phyloP scores from a whole-genome alignment of 2,888 invertebrate species.

The Spodoptera exigua region DNA sequence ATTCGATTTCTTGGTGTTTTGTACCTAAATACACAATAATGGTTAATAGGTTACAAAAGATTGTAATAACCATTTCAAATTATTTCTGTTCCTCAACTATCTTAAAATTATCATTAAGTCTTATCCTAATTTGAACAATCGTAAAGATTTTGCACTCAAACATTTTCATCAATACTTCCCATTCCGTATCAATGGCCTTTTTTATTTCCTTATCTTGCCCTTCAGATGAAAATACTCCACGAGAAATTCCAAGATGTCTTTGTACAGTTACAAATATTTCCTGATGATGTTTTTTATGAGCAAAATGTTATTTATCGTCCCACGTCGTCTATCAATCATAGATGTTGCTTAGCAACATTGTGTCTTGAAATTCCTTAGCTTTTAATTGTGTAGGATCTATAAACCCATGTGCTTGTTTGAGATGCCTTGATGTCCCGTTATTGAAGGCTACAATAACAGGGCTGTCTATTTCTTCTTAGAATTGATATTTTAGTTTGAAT shows the following conservation, averaged over 20 bases:
- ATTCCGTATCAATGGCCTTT: no score
- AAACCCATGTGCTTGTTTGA: slow-evolving; percentile 53
- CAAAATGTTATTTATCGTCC: slow-evolving; percentile 28
- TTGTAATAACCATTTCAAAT: no score
- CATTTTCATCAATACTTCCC: no score
- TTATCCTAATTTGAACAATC: no score
- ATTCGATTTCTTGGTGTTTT: not conserved
- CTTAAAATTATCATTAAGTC: no score
- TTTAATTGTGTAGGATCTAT: slow-evolving; percentile 66
- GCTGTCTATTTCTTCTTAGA: slow-evolving; percentile 2
- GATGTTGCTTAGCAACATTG: slow-evolving; percentile 54
- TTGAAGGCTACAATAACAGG: slow-evolving; percentile 5
- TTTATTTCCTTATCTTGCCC: not conserved
- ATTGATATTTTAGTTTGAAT: not conserved
- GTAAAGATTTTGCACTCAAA: no score
- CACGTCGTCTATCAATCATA: slow-evolving; percentile 47
- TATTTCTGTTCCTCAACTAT: no score
- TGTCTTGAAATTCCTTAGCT: slow-evolving; percentile 60
- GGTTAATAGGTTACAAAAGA: no score
- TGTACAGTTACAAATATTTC: slow-evolving; percentile 47
- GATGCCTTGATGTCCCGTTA: slow-evolving; percentile 51
- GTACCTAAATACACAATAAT: no score
- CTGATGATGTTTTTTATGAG: slow-evolving; percentile 39
- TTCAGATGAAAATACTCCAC: slow-evolving; percentile 3
- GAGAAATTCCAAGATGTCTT: slow-evolving; percentile 27